Percentiles rank a stretch among this genome's conserved stretches.
These are phyloP conservation scores for Epistrophe grossulariae DNA, from an alignment of 2,888 invertebrate species.

Conservation along the genomic window DNA sequence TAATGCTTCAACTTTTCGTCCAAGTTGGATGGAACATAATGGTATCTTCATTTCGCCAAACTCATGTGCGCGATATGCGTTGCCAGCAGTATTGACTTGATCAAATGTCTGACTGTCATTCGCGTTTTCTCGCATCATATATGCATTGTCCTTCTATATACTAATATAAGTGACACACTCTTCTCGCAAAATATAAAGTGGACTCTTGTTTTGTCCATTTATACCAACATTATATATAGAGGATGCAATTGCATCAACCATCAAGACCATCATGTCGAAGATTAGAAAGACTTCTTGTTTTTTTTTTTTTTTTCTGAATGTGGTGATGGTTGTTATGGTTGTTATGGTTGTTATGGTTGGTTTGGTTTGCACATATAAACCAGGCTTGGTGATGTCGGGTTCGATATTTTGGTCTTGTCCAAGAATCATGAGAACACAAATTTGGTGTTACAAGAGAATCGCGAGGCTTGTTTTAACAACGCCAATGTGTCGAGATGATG, in stretches of 20 bases:
- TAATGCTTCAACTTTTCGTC: conserved; percentile 58
- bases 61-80: background rate
- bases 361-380: conserved; percentile 2
- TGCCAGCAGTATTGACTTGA: conserved; percentile 13
- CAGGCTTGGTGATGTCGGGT: conserved; percentile 16
- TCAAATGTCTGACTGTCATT: conserved; percentile 54
- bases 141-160: background rate
- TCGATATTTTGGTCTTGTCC: conserved; percentile 65
- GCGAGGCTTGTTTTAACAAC: conserved; percentile 52
- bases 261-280: conserved; percentile 36
- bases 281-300: conserved; percentile 46
- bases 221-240: conserved; percentile 42
- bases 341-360: background rate
- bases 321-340: background rate
- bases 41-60: conserved; percentile 61
- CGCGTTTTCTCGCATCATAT: conserved; percentile 7
- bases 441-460: conserved; percentile 64
- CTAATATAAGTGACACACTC: background rate
- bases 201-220: conserved; percentile 66
- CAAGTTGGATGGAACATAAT: conserved; percentile 64
- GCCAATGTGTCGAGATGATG: conserved; percentile 39
- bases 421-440: conserved; percentile 54
- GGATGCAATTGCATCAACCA: conserved; percentile 59
- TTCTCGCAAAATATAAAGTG: conserved; percentile 22
- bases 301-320: conserved; percentile 12